Percentiles rank a stretch among this genome's conserved stretches.
Evolutionary conservation across 2,888 invertebrate genomes (phyloP).

Genomic region (Acanthosoma haemorrhoidale): DNA sequence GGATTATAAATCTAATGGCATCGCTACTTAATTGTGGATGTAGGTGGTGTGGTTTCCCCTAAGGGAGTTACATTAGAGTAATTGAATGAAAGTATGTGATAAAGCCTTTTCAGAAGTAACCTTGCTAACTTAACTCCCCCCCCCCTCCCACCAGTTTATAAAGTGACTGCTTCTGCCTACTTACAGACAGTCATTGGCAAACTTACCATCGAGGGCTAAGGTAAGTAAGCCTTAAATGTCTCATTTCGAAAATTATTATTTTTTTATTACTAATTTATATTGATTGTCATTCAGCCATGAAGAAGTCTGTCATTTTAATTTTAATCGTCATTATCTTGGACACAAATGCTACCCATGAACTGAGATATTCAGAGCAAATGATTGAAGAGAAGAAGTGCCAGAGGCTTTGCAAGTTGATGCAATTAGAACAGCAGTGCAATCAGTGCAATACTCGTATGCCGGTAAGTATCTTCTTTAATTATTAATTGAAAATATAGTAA

Average conservation of each 20-base stretch:
- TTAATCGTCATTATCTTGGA: neutral
- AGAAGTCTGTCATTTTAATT: neutral
- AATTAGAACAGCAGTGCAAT: conserved; percentile 17
- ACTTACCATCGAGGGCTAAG: too few relatives aligned
- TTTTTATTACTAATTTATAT: too few relatives aligned
- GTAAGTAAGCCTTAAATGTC: too few relatives aligned
- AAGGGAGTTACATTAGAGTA: conserved; percentile 21
- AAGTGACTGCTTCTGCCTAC: conserved; percentile 7
- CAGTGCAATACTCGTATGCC: conserved; percentile 23
- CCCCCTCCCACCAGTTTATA: neutral
- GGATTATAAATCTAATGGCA: conserved; percentile 10
- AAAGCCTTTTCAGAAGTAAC: conserved; percentile 14
- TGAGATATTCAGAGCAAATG: neutral
- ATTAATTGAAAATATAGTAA: too few relatives aligned
- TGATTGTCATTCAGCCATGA: neutral
- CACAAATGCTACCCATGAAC: neutral
- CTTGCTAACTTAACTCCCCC: neutral
- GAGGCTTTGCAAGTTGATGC: conserved; percentile 18
- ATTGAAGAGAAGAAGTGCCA: conserved; percentile 24
- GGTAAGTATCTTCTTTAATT: neutral
- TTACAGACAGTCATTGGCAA: neutral
- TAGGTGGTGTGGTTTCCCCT: conserved; percentile 15
- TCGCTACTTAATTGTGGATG: conserved; percentile 12
- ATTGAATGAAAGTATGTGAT: conserved; percentile 23
- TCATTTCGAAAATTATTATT: too few relatives aligned